phyloP scores from a whole-genome alignment of 2,888 invertebrate genomes.

The Andrena marginata region DNA sequence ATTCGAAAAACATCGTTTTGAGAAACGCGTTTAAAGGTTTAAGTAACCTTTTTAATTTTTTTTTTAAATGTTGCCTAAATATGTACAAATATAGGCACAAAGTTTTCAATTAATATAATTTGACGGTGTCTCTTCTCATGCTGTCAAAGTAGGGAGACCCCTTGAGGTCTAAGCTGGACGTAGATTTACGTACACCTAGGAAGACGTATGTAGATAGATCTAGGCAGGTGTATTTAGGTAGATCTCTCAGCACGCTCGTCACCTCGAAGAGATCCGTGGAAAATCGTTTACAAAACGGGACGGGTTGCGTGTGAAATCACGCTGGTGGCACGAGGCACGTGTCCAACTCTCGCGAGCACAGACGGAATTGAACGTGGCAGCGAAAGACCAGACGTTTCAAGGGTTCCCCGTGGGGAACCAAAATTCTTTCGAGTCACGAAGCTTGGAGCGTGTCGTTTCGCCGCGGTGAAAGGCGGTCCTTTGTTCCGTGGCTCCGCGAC shows the following conservation, averaged over 20 bases:
- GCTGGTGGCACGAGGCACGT: slow-evolving; percentile 10
- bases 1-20: no score
- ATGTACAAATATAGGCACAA: no score
- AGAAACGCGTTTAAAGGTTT: no score
- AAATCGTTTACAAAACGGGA: not conserved
- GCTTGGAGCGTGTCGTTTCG: not conserved
- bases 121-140: no score
- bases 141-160: no score
- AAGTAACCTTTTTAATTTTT: no score
- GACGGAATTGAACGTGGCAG: not conserved
- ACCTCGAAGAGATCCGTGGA: not conserved
- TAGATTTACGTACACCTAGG: not conserved
- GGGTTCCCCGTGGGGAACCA: not conserved
- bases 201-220: not conserved
- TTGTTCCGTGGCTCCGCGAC: not conserved
- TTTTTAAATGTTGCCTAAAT: no score
- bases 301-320: slow-evolving; percentile 22
- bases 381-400: slow-evolving; percentile 19
- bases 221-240: not conserved
- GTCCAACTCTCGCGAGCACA: slow-evolving; percentile 8
- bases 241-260: not conserved
- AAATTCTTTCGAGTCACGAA: slow-evolving; percentile 41
- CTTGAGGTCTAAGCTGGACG: not conserved
- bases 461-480: not conserved
- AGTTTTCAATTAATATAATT: no score